Percentiles rank a stretch among this genome's conserved stretches.
phyloP scores from a whole-genome alignment of 2,888 invertebrate genomes.

The Temnothorax unifasciatus region DNA sequence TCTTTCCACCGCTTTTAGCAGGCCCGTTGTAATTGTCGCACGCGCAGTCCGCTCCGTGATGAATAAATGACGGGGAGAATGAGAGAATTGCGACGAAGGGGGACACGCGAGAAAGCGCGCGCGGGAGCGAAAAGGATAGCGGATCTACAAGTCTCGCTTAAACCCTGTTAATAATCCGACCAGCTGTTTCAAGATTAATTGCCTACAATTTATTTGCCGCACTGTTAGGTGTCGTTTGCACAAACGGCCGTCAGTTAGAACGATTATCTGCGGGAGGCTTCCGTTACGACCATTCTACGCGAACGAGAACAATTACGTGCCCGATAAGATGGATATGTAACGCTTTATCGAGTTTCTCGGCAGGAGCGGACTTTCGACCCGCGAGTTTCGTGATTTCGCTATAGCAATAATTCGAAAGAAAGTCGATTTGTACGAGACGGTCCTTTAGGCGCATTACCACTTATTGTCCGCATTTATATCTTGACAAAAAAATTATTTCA shows the following conservation, averaged over 20 bases:
- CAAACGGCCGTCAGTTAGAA: constrained; percentile 51
- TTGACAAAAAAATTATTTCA: neutral
- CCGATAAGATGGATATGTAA: constrained; percentile 15
- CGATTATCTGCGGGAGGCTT: constrained; percentile 50
- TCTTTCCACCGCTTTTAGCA: constrained; percentile 58
- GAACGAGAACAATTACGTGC: constrained; percentile 21
- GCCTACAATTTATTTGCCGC: constrained; percentile 61
- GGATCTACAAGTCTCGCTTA: constrained; percentile 48
- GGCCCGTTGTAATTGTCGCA: constrained; percentile 60
- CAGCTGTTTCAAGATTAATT: constrained; percentile 62
- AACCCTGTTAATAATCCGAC: constrained; percentile 54
- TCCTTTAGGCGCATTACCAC: neutral
- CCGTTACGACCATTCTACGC: constrained; percentile 36
- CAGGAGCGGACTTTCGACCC: neutral
- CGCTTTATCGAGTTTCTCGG: constrained; percentile 23
- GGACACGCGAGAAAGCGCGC: neutral
- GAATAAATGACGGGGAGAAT: constrained; percentile 42
- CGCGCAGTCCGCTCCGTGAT: constrained; percentile 36
- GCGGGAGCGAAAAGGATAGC: constrained; percentile 39
- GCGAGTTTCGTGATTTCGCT: neutral
- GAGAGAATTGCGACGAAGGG: constrained; percentile 25
- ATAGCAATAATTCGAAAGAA: constrained; percentile 19
- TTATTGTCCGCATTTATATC: constrained; percentile 26
- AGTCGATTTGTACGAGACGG: constrained; percentile 13
- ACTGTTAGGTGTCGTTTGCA: constrained; percentile 52